These are phyloP conservation scores for Listronotus oregonensis DNA, from an alignment of 1,140 invertebrate genomes.

Conservation along the genomic window DNA sequence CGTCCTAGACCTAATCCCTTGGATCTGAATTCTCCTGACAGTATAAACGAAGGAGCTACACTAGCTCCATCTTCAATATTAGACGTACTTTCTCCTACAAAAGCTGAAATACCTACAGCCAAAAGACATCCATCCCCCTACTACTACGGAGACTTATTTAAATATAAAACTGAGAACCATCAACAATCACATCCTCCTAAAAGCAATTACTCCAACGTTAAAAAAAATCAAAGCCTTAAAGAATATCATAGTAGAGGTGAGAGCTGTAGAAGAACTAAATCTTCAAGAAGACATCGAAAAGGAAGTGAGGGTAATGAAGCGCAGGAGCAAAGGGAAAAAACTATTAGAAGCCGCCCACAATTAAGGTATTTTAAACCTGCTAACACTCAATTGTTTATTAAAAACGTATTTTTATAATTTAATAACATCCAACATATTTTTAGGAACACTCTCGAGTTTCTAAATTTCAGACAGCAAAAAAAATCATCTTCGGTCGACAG, in stretches of 20 bases:
- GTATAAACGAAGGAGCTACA: constrained; percentile 58
- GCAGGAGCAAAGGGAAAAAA: constrained; percentile 22
- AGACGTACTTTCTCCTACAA: constrained; percentile 46
- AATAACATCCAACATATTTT: no score
- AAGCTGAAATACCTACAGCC: constrained; percentile 24
- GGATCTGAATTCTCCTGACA: constrained; percentile 60
- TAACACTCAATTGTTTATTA: not conserved
- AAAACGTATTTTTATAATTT: not conserved
- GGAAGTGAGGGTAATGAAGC: constrained; percentile 19
- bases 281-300: constrained; percentile 54
- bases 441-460: not conserved
- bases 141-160: constrained; percentile 77
- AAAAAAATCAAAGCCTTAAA: constrained; percentile 32
- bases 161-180: constrained; percentile 56
- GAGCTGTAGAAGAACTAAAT: constrained; percentile 35
- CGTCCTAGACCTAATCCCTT: constrained; percentile 44
- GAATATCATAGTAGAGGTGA: constrained; percentile 30
- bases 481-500: constrained; percentile 29
- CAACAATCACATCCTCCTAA: constrained; percentile 24
- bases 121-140: constrained; percentile 78
- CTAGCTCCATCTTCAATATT: constrained; percentile 55
- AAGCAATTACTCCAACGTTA: constrained; percentile 16
- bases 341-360: constrained; percentile 35
- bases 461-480: constrained; percentile 28
- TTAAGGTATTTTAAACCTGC: constrained; percentile 40